phyloP scores from a whole-genome alignment of 2,888 invertebrate genomes.

The Drosophila subsilvestris region DNA sequence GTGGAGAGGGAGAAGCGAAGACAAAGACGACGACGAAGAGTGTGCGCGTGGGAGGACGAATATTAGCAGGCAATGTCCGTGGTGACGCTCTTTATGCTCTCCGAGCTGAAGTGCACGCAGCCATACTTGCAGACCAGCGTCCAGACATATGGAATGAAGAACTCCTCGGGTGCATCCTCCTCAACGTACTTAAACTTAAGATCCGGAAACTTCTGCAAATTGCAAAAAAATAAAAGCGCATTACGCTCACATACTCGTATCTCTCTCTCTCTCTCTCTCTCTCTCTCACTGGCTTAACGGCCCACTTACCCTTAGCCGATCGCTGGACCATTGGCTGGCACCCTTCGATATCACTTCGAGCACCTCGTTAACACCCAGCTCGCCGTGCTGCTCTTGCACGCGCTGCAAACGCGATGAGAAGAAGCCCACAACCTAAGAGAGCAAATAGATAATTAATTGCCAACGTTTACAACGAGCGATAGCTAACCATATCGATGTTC shows the following conservation, averaged over 20 bases:
- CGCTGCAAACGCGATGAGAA: constrained; percentile 87
- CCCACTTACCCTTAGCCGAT: constrained; percentile 91
- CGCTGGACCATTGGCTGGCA: constrained; percentile 96
- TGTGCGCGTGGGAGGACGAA: constrained; percentile 38
- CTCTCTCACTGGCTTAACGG: too few relatives aligned
- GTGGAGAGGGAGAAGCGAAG: constrained; percentile 12
- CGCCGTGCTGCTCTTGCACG: constrained; percentile 87
- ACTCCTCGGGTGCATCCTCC: constrained; percentile 99
- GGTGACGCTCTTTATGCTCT: constrained; percentile 83
- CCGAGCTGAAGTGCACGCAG: constrained; percentile 84
- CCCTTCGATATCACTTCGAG: constrained; percentile 95
- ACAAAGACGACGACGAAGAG: constrained; percentile 25
- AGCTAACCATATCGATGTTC: constrained; percentile 94
- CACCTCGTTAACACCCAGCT: constrained; percentile 94
- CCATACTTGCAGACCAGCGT: constrained; percentile 90
- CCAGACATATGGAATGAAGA: constrained; percentile 99
- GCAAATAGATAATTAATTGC: neutral
- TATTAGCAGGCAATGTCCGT: constrained; percentile 84
- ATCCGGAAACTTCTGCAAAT: constrained; percentile 97
- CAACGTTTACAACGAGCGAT: neutral
- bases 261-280: too few relatives aligned
- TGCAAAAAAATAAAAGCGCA: neutral
- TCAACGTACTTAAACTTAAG: constrained; percentile 99
- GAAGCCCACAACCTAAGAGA: constrained; percentile 86
- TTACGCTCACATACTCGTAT: rapidly evolving